Evolutionary conservation across 2,797 vertebrate species (phyloP), one percentile per base, ranked within the genome.

Genomic region (Artibeus jamaicensis): DNA sequence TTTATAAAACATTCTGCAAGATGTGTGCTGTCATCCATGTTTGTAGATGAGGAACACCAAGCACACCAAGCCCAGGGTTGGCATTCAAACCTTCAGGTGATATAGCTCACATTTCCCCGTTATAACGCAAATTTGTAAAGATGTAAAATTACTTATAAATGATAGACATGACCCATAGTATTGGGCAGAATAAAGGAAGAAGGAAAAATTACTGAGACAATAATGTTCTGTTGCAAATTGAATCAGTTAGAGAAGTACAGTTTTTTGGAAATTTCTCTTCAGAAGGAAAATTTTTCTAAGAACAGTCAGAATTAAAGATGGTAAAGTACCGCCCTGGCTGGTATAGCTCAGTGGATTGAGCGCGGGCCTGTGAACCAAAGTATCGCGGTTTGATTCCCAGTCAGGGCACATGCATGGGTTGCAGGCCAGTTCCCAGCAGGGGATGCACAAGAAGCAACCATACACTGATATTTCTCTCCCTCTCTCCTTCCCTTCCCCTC

Each of bases 251-350:
- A 59, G 34, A 0, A 76, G 9, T 26, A 46, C 53, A 29, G 37
- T 70, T 29, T 42, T 81, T 37, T 76, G 68, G 85, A 21, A 76
- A 2, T 55, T 91, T 88, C 95, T 86, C 57, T 95, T 91, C 50
- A 93, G 88, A 89, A 91, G 44, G 68, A 79, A 96, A 93, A 42
- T 8, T 5, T 74, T 83, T 71, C 55, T 37, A 94, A 85, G 74
- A 94, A 59, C 34, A 83, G 8, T 59, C 59, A 92, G 65, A 77
- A 77, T 67, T 88, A 83, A 96, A 19, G 29, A 57, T 65, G 21
- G 55, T 21, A 1, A 88, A 79, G 59, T 59, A 50, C 14, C 32
- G n/a, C n/a, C n/a, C n/a, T n/a, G n/a, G n/a, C n/a, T n/a, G n/a
- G n/a, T n/a, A n/a, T n/a, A n/a, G n/a, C n/a, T n/a, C n/a, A n/a